Evolutionary conservation across 2,888 invertebrate genomes (phyloP).

Genomic region (Loripinus fragilis): DNA sequence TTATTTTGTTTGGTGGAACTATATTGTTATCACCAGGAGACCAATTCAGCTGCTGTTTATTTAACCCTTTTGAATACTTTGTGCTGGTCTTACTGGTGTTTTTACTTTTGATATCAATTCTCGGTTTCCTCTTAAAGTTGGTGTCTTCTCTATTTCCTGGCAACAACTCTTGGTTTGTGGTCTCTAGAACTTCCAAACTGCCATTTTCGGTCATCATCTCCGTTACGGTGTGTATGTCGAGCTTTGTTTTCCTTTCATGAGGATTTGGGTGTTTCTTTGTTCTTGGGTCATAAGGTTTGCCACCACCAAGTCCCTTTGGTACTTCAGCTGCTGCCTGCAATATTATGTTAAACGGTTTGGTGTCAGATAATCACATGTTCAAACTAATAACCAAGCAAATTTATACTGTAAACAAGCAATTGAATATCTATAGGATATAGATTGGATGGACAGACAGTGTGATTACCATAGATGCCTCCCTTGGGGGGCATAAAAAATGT

Average conservation of each 20-base stretch:
- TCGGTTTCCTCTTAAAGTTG: neutral
- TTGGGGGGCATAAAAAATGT: too few relatives aligned
- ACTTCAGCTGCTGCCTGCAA: conserved; percentile 18
- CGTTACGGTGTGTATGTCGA: conserved; percentile 45
- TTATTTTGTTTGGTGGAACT: neutral
- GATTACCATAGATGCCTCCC: too few relatives aligned
- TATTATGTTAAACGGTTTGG: too few relatives aligned
- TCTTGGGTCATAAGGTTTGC: conserved; percentile 69
- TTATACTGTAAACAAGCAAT: too few relatives aligned
- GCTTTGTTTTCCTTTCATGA: conserved; percentile 61
- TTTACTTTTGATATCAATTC: neutral
- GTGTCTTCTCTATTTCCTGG: conserved; percentile 2
- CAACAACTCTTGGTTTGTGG: neutral
- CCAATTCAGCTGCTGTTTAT: neutral
- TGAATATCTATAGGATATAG: too few relatives aligned
- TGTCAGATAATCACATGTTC: too few relatives aligned
- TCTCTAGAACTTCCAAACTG: neutral
- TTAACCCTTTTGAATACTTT: neutral
- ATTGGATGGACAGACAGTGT: too few relatives aligned
- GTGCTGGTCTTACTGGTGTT: too few relatives aligned
- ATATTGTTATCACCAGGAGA: neutral
- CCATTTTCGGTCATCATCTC: neutral
- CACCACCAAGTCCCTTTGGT: conserved; percentile 40
- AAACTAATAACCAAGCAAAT: too few relatives aligned
- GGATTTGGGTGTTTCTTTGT: conserved; percentile 56